phyloP scores from a whole-genome alignment of 2,888 invertebrate genomes.

The Belgica antarctica region DNA sequence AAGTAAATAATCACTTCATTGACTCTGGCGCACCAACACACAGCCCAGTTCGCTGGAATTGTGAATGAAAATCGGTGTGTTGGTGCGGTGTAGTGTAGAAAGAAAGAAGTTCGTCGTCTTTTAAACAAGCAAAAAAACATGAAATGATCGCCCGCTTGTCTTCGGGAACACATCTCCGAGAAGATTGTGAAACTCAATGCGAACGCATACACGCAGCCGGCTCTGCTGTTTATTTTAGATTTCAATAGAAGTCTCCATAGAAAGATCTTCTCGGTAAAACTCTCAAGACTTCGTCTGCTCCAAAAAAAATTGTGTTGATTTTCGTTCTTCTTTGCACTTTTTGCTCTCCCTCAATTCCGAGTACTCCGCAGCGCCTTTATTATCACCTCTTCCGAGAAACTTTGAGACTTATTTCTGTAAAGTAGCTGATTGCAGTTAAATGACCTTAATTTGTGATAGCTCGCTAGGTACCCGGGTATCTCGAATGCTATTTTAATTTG shows the following conservation, averaged over 20 bases:
- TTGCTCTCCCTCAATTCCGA: background rate
- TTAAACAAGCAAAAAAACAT: background rate
- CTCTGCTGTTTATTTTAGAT: slow-evolving; percentile 2
- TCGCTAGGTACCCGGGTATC: no score
- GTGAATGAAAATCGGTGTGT: slow-evolving; percentile 22
- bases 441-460: slow-evolving; percentile 12
- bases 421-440: slow-evolving; percentile 23
- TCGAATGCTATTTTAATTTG: no score
- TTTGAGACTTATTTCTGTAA: background rate
- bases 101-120: slow-evolving; percentile 1
- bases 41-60: slow-evolving; percentile 15
- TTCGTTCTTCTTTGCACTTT: background rate
- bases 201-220: background rate
- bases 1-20: slow-evolving; percentile 1
- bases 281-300: background rate
- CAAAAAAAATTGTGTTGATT: background rate
- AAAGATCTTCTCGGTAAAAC: slow-evolving; percentile 9
- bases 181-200: background rate
- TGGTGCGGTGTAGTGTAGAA: background rate
- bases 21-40: background rate
- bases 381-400: slow-evolving; percentile 9
- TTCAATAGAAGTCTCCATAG: background rate
- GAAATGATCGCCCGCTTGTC: slow-evolving; percentile 15
- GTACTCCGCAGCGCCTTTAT: background rate
- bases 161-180: background rate